phyloP scores from a whole-genome alignment of 2,113 vertebrate species.

The Clarias macrocephalus region DNA sequence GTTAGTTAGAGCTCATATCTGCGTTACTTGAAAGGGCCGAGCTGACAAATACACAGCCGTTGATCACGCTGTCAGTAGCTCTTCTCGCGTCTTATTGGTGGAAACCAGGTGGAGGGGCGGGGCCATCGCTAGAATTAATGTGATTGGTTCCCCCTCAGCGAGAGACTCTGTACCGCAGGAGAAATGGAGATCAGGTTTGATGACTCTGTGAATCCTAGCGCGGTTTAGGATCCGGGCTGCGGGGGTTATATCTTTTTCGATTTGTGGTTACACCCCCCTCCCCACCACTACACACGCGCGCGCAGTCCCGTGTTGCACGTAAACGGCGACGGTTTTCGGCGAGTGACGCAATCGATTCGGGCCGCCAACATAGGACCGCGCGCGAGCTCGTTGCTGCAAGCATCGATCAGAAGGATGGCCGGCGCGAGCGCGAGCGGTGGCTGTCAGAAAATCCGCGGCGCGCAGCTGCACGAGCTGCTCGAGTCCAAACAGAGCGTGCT shows the following conservation, averaged over 20 bases:
- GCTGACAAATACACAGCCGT: neutral
- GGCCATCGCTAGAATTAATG: neutral
- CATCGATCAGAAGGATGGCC: conserved; percentile 68
- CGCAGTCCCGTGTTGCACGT: neutral
- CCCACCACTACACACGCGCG: too few relatives aligned
- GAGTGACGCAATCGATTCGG: conserved; percentile 11
- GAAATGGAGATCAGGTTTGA: conserved; percentile 34
- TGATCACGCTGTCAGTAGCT: neutral
- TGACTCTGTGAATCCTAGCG: conserved; percentile 4
- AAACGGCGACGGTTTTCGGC: neutral
- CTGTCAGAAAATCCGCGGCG: conserved; percentile 71
- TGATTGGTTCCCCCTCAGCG: conserved; percentile 17
- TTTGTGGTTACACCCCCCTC: too few relatives aligned
- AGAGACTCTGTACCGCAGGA: conserved; percentile 33
- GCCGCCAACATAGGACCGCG: conserved; percentile 32
- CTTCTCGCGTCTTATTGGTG: conserved; percentile 29
- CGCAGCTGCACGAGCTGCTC: conserved; percentile 73
- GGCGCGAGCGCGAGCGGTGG: conserved; percentile 46
- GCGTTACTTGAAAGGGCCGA: neutral
- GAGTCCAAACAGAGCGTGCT: conserved; percentile 73
- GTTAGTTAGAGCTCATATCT: neutral
- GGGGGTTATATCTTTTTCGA: too few relatives aligned
- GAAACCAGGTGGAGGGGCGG: neutral
- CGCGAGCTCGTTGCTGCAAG: conserved; percentile 33
- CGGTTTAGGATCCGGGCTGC: neutral